Conservation (phyloP, 2,797 vertebrate genomes). For the Acanthurus leucopareius region DNA sequence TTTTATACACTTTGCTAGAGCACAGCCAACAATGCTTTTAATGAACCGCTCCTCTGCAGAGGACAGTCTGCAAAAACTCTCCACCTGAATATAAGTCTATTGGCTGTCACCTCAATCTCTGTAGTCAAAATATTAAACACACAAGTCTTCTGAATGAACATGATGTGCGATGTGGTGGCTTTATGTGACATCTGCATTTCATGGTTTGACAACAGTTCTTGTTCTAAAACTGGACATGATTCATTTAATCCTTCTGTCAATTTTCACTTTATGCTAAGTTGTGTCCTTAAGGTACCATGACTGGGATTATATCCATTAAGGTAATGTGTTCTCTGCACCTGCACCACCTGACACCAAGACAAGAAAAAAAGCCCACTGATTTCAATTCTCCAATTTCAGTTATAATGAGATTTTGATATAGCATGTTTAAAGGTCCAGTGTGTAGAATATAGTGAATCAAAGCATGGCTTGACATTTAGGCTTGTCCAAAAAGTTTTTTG, state of each 20-base stretch:
- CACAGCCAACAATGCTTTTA: constrained; percentile 25
- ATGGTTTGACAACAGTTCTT: background rate
- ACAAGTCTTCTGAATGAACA: constrained; percentile 23
- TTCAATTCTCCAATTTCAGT: no score
- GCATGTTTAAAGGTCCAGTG: no score
- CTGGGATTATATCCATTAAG: constrained; percentile 36
- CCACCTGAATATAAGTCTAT: constrained; percentile 50
- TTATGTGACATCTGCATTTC: constrained; percentile 6
- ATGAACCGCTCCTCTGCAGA: constrained; percentile 14
- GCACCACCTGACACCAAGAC: constrained; percentile 14
- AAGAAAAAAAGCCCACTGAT: background rate
- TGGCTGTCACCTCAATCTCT: constrained; percentile 43
- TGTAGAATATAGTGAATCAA: no score
- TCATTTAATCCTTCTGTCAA: constrained; percentile 10
- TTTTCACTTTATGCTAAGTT: constrained; percentile 3
- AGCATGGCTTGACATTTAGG: no score
- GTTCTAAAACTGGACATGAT: constrained; percentile 13
- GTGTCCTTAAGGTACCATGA: background rate
- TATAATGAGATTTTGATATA: no score
- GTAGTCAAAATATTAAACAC: constrained; percentile 47
- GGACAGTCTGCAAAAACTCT: constrained; percentile 5
- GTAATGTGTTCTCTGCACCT: constrained; percentile 30
- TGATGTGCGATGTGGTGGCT: background rate
- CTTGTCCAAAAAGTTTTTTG: no score
- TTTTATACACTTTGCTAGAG: constrained; percentile 57